Evolutionary conservation across 1,140 invertebrate genomes (phyloP).

Genomic region (Meloidogyne exigua): DNA sequence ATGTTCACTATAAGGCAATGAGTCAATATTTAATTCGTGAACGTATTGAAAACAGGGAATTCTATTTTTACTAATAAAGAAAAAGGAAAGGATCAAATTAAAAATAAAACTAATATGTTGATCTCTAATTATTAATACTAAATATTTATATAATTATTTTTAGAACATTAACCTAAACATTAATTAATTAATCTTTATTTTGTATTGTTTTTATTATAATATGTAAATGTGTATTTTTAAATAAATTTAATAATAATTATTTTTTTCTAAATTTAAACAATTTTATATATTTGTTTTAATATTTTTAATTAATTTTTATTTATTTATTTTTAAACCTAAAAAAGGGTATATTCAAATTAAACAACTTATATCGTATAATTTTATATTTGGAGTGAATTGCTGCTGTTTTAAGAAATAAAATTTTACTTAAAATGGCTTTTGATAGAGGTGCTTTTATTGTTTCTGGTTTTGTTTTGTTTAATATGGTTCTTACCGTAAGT

Average conservation of each 20-base stretch:
- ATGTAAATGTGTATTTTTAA: neutral
- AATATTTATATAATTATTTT: too few relatives aligned
- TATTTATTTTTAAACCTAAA: too few relatives aligned
- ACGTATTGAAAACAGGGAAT: neutral
- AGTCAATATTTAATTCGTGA: neutral
- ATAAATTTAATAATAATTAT: neutral
- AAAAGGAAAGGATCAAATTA: too few relatives aligned
- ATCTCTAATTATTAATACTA: too few relatives aligned
- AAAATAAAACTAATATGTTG: neutral
- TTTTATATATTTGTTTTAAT: neutral
- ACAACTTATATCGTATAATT: too few relatives aligned
- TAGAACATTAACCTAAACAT: too few relatives aligned
- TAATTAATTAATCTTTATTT: neutral
- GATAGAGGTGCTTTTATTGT: neutral
- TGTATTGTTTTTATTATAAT: neutral
- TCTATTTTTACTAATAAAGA: neutral
- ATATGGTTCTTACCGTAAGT: neutral
- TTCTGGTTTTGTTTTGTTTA: neutral
- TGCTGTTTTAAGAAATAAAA: too few relatives aligned
- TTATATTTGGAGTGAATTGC: too few relatives aligned
- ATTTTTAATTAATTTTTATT: neutral
- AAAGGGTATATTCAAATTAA: too few relatives aligned
- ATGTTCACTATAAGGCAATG: conserved; percentile 2
- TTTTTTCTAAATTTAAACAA: neutral
- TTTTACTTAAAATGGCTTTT: neutral